A percentile compares a stretch with the other conserved stretches of the same genome.
These are phyloP conservation scores for Simalia tracyae DNA, from an alignment of 2,797 vertebrate genomes.

Conservation along the genomic window DNA sequence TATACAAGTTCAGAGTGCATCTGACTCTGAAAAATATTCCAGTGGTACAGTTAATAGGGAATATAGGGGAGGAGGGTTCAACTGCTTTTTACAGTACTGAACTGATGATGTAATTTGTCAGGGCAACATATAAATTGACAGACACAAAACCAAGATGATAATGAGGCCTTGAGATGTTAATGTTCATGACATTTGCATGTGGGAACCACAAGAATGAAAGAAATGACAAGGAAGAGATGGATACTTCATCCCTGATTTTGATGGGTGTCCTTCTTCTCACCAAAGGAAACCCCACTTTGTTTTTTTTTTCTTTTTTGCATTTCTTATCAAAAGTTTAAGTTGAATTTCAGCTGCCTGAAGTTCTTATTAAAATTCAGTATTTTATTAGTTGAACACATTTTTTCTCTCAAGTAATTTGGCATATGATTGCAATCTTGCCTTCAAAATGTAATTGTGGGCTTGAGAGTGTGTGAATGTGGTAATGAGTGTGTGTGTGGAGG, in stretches of 20 bases:
- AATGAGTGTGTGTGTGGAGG: not conserved
- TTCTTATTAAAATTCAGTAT: not conserved
- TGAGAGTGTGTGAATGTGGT: not conserved
- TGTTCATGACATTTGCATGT: not conserved
- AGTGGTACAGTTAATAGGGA: too few relatives aligned
- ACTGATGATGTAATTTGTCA: not conserved
- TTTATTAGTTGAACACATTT: not conserved
- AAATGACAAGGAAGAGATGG: not conserved
- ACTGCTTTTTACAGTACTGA: not conserved
- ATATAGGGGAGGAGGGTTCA: not conserved
- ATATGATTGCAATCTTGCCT: not conserved
- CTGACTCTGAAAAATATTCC: not conserved
- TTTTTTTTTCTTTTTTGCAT: not conserved
- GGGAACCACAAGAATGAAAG: not conserved
- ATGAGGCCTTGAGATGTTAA: not conserved
- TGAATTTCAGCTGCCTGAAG: not conserved
- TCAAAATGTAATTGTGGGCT: not conserved
- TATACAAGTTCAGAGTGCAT: not conserved
- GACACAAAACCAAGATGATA: not conserved
- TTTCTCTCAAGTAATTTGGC: not conserved
- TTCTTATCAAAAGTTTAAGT: not conserved
- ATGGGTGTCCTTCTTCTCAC: not conserved
- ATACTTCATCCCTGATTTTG: not conserved
- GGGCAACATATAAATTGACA: not conserved
- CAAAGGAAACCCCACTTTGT: not conserved